Evolutionary conservation across 2,888 invertebrate species (phyloP).

Genomic region (Orthosia cruda): DNA sequence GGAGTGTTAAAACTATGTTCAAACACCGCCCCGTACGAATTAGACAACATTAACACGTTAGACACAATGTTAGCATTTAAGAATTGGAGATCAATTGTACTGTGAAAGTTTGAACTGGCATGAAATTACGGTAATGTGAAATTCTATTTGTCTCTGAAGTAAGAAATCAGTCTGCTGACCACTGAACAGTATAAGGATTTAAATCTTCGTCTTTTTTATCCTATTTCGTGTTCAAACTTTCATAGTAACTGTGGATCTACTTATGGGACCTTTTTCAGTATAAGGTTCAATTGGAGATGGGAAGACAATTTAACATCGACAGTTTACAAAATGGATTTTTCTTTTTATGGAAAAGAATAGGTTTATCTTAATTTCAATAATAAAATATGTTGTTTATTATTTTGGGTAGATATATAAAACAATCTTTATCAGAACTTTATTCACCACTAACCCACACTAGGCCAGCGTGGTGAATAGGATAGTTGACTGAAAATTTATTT

Average conservation of each 20-base stretch:
- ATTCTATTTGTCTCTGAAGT: too few relatives aligned
- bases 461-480: too few relatives aligned
- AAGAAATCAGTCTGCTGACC: too few relatives aligned
- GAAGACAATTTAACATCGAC: not conserved
- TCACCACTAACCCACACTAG: too few relatives aligned
- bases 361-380: not conserved
- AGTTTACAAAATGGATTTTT: not conserved
- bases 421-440: too few relatives aligned
- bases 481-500: too few relatives aligned
- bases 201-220: too few relatives aligned
- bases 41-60: conserved; percentile 58
- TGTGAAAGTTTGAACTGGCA: conserved; percentile 19
- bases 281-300: conserved; percentile 39
- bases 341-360: not conserved
- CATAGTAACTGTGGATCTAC: conserved; percentile 41
- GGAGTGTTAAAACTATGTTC: conserved; percentile 49
- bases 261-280: conserved; percentile 26
- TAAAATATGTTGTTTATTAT: not conserved
- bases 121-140: too few relatives aligned
- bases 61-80: conserved; percentile 61
- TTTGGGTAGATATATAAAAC: not conserved
- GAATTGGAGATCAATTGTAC: conserved; percentile 43
- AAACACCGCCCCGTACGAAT: conserved; percentile 41
- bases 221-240: conserved; percentile 18
- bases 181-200: too few relatives aligned